These are phyloP conservation scores for Turnix velox DNA, from an alignment of 2,113 vertebrate genomes.

Conservation along the genomic window DNA sequence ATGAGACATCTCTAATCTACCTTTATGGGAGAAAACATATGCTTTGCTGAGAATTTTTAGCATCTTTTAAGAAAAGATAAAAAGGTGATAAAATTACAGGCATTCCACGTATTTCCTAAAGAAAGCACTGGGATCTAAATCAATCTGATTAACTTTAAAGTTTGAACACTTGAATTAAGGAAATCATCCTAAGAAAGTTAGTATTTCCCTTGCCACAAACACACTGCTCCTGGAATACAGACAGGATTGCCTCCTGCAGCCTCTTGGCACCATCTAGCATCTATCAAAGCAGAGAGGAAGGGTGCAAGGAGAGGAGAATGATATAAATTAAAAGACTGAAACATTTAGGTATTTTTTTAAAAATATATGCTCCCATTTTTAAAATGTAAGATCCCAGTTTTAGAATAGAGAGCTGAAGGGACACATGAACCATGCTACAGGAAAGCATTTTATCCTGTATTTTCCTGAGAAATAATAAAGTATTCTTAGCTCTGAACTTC, in stretches of 20 bases:
- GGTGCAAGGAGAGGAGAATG: not conserved
- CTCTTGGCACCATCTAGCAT: not conserved
- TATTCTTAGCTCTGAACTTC: not conserved
- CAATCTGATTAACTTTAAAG: not conserved
- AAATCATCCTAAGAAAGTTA: not conserved
- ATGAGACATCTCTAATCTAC: not conserved
- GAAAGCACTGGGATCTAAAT: not conserved
- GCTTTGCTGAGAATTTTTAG: not conserved
- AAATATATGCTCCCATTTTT: not conserved
- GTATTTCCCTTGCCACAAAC: not conserved
- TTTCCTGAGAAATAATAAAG: not conserved
- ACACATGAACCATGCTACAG: fast-evolving
- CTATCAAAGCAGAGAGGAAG: not conserved
- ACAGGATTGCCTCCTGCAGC: not conserved
- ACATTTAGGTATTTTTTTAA: not conserved
- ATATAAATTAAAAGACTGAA: not conserved
- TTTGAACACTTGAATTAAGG: not conserved
- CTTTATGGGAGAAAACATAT: not conserved
- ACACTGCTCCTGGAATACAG: not conserved
- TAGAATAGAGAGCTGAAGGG: not conserved
- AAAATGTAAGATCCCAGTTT: not conserved
- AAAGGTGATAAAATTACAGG: not conserved
- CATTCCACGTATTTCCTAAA: not conserved
- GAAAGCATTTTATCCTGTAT: not conserved
- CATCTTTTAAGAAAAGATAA: not conserved